Conservation (phyloP, 2,113 vertebrate genomes). For the Myotis yumanensis region DNA sequence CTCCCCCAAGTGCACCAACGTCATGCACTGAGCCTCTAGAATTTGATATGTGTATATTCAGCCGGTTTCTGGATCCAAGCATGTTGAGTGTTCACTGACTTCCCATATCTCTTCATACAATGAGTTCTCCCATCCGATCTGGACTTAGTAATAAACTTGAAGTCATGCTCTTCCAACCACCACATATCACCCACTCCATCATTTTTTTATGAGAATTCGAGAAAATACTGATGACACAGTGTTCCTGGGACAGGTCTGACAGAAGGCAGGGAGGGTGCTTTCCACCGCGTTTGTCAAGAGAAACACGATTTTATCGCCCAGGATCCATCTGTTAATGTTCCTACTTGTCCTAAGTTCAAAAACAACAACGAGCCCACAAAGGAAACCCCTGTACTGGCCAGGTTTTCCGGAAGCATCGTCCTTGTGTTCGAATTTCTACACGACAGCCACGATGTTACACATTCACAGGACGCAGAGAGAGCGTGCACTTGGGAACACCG, state of each 20-base stretch:
- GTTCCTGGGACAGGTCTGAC: constrained; percentile 53
- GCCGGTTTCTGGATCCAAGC: not conserved
- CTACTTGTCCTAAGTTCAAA: no score
- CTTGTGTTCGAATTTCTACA: not conserved
- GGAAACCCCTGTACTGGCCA: constrained; percentile 39
- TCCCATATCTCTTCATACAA: not conserved
- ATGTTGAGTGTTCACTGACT: not conserved
- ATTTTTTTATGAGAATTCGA: constrained; percentile 55
- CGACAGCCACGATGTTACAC: rapidly evolving
- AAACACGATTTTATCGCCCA: constrained; percentile 53
- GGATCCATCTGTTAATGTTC: not conserved
- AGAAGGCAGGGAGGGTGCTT: constrained; percentile 28
- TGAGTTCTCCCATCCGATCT: not conserved
- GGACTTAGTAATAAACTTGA: constrained; percentile 9
- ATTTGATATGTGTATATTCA: not conserved
- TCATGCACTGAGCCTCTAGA: no score
- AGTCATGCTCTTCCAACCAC: not conserved
- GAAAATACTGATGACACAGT: not conserved
- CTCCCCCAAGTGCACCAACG: no score
- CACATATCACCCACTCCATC: constrained; percentile 22
- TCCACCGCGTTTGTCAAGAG: constrained; percentile 58
- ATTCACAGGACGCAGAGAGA: not conserved
- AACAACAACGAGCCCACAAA: not conserved
- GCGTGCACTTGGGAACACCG: not conserved
- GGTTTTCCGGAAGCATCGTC: constrained; percentile 36